Base-by-base conservation (phyloP, 2,888 invertebrate genomes). In the Noctua comes region DNA sequence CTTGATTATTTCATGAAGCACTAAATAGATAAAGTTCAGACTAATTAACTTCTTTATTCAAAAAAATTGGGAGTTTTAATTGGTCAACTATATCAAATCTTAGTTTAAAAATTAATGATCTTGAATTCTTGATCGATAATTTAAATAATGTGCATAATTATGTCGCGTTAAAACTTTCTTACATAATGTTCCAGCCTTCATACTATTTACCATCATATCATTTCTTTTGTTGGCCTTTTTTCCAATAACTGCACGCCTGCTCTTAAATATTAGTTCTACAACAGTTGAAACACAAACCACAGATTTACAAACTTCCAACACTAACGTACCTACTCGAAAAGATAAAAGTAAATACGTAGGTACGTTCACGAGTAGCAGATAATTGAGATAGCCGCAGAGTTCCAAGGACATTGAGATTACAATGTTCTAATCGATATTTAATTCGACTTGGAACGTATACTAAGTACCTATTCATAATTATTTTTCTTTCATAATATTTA, bases 231-330 rank as follows among this genome's bases (percentile, higher is more conserved):
- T 84, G 73, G 84, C 74, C 27, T 81, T 73, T 79, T 71, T 65
- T 57, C 31, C n/a, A 80, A 76, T 72, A 62, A 68, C 31, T 72
- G 59, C 65, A 68, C 71, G 64, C 88, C 90, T 88, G 88, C 88
- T 88, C 88, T 88, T 88, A 86, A 80, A 82, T 75, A 86, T 83
- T 78, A 73, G 76, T 85, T 86, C 62, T 66, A 79, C 27, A 59
- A 73, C n/a, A 73, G 31, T 68, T 74, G 10, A 64, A 48, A 65
- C 36, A 40, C 69, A 66, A 62, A 62, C n/a, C 54, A 68, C 46
- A 48, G 48, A 79, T 79, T 79, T 31, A 51, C 21, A 71, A 69
- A 71, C 31, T 43, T 62, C 54, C 48, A 80, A 73, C 31, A 75
- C 8, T 64, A 43, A 69, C 18, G 48, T 79, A 79, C 16, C 43